These are phyloP conservation scores for Tor tambroides DNA, from an alignment of 2,113 vertebrate species.

Conservation along the genomic window DNA sequence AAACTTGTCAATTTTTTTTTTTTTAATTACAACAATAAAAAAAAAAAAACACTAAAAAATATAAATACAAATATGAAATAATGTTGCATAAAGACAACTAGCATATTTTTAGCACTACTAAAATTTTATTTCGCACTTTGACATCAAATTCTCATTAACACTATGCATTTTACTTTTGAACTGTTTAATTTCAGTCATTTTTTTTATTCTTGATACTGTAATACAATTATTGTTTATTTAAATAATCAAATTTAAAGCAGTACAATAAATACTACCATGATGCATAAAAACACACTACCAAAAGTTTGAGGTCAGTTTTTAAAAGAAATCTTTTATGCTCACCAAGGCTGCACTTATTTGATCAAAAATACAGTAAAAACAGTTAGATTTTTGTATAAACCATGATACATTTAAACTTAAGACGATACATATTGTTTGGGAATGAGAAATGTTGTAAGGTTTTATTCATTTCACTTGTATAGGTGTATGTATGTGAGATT, in stretches of 20 bases:
- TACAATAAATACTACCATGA: too few species aligned
- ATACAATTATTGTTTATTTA: neutral
- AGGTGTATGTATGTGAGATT: neutral
- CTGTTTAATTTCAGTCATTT: neutral
- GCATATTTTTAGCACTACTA: neutral
- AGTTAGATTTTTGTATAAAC: neutral
- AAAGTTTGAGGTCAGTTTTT: neutral
- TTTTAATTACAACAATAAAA: neutral
- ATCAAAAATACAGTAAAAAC: neutral
- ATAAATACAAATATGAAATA: too few species aligned
- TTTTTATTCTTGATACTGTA: neutral
- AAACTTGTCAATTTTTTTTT: too few species aligned
- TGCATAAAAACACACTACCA: too few species aligned
- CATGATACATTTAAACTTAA: neutral
- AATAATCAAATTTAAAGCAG: neutral
- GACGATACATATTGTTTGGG: neutral
- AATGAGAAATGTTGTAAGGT: neutral
- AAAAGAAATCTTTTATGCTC: neutral
- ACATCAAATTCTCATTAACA: neutral
- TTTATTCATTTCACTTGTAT: neutral
- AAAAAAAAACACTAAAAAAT: neutral
- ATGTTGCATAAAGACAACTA: neutral
- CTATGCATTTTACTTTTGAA: neutral
- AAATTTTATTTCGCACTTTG: neutral
- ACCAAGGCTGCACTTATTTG: neutral